Base-by-base conservation (phyloP, 2,113 vertebrate genomes). In the Mesocricetus auratus region DNA sequence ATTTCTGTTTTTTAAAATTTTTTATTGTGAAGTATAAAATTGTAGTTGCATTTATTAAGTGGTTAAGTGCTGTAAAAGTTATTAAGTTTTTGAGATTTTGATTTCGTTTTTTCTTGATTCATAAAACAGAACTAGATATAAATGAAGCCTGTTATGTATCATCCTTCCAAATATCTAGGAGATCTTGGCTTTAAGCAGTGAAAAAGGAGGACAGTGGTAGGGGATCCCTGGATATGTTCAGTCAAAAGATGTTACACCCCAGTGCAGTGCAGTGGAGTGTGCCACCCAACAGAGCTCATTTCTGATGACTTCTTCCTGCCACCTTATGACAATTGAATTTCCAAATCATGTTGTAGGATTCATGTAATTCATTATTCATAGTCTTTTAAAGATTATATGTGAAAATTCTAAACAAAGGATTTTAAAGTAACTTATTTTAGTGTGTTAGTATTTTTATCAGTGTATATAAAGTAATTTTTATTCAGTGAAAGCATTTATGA, bases 281-380 rank as follows among this genome's bases (percentile, higher is more conserved):
- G 11, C 36, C 62, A 8, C 39, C 81, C 66, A 87, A 3, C 0
- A 13, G 50, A n/a, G 62, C 91, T 74, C 8, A 8, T 58, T 83
- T 73, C 85, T 91, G 78, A 68, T 64, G 75, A 22, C 83, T 83
- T 92, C 56, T 88, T 68, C 92, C 53, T 94, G 86, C 45, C 24
- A 42, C 10, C 45, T 85, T 79, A 45, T 92, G 93, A 39, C 50
- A 74, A 74, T 66, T 66, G 82, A 83, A 86, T 91, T 73, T 96
- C 78, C 78, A 66, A 92, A 13, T 75, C 74, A 33, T 71, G 78
- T 71, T 91, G 95, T 87, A 81, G 89, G 79, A 94, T 64, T 91
- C 26, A 89, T 78, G 53, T 92, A 74, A 75, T 93, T 83, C 69
- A 93, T 91, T 89, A 79, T 91, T 95, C 94, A 89, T 89, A 74